A percentile compares a stretch with the other conserved stretches of the same genome.
These are phyloP conservation scores for Mythimna lalbum DNA, from an alignment of 2,888 invertebrate genomes.

Conservation along the genomic window DNA sequence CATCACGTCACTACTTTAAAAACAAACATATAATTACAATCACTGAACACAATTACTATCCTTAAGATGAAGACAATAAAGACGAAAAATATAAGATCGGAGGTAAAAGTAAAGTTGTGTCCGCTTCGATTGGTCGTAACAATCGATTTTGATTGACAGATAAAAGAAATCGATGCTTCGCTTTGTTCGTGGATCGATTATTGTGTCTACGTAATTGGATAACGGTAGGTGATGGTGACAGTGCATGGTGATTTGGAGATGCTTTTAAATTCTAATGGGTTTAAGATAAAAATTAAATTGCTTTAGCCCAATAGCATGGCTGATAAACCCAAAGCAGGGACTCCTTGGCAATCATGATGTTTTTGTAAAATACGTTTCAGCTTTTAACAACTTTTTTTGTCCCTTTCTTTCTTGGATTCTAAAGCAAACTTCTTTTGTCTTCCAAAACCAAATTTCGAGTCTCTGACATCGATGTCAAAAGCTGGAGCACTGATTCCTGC, in stretches of 20 bases:
- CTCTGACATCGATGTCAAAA: background rate
- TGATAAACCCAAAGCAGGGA: background rate
- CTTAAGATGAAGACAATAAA: constrained; percentile 21
- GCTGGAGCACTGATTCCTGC: background rate
- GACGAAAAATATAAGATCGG: constrained; percentile 3
- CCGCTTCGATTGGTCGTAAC: constrained; percentile 75
- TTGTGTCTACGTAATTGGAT: constrained; percentile 81
- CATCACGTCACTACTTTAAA: constrained; percentile 67
- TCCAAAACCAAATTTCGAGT: no score
- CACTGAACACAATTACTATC: constrained; percentile 3
- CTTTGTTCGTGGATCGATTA: constrained; percentile 83
- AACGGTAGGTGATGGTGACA: constrained; percentile 65
- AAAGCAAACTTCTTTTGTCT: no score
- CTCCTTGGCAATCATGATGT: background rate
- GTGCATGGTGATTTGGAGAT: constrained; percentile 45
- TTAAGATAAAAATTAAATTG: constrained; percentile 28
- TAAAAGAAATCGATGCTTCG: constrained; percentile 83
- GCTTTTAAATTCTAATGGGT: constrained; percentile 41
- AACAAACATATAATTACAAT: constrained; percentile 46
- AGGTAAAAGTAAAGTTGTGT: constrained; percentile 35
- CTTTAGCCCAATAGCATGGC: background rate
- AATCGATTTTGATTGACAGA: constrained; percentile 86
- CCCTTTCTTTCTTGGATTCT: background rate
- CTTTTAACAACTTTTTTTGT: background rate
- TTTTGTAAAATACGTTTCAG: background rate